Percentiles rank a stretch among this genome's conserved stretches.
Conservation (phyloP, 2,113 vertebrate species). For the Heterocephalus glaber region DNA sequence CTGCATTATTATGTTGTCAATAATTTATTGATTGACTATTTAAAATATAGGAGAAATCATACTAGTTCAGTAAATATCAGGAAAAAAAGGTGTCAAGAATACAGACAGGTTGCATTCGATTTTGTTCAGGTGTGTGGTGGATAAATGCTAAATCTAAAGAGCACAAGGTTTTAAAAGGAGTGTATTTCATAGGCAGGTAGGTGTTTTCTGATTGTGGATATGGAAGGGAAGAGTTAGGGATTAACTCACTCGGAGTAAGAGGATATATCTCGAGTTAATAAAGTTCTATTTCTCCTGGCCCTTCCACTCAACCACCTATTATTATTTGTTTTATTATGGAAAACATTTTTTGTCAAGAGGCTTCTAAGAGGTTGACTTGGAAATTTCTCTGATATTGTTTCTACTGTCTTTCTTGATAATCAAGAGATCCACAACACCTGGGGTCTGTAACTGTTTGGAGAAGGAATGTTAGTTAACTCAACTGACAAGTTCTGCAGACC, state of each 20-base stretch:
- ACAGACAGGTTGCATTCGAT: neutral
- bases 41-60: neutral
- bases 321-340: neutral
- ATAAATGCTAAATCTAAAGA: neutral
- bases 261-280: neutral
- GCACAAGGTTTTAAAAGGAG: neutral
- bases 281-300: neutral
- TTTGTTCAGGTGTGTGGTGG: neutral
- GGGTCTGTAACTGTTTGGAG: neutral
- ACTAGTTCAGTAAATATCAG: neutral
- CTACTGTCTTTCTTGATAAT: neutral
- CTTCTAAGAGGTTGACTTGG: neutral
- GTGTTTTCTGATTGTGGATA: neutral
- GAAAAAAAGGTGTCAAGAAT: neutral
- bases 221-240: neutral
- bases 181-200: neutral
- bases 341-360: neutral
- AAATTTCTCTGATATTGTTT: neutral
- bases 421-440: neutral
- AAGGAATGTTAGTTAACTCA: neutral
- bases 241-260: neutral
- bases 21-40: constrained; percentile 29
- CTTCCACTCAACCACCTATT: neutral
- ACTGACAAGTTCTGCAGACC: neutral
- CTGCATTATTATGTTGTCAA: neutral